These are phyloP conservation scores for Jaculus jaculus DNA, from an alignment of 2,113 vertebrate species.

Conservation along the genomic window DNA sequence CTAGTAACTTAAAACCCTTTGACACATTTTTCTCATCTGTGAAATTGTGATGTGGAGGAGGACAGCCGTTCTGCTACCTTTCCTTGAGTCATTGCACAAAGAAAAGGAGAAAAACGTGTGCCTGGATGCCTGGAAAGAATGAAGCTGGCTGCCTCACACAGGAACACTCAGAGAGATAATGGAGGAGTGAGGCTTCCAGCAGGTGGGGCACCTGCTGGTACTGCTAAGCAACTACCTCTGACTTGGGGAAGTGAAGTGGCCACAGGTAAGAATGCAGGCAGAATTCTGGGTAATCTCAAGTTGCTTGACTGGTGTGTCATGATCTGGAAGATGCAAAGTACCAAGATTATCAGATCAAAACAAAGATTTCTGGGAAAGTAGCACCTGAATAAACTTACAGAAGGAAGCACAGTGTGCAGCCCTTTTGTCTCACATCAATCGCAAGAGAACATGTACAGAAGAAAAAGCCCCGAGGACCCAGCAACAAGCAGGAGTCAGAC, in stretches of 20 bases:
- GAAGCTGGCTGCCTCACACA: neutral
- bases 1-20: neutral
- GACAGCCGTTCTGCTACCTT: neutral
- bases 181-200: neutral
- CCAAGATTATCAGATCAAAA: neutral
- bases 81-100: neutral
- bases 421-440: neutral
- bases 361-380: neutral
- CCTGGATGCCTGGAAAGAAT: neutral
- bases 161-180: neutral
- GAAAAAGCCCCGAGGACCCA: neutral
- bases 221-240: neutral
- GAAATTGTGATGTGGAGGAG: neutral
- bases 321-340: constrained; percentile 7
- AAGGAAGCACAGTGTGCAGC: neutral
- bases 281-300: neutral
- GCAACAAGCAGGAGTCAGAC: no score
- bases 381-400: neutral
- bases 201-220: neutral
- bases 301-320: neutral
- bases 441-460: neutral
- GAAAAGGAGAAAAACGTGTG: neutral
- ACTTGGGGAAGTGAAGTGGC: neutral
- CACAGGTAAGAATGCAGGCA: neutral
- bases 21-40: neutral